Evolutionary conservation across 2,888 invertebrate species (phyloP).

Genomic region (Drosophila bunnanda): DNA sequence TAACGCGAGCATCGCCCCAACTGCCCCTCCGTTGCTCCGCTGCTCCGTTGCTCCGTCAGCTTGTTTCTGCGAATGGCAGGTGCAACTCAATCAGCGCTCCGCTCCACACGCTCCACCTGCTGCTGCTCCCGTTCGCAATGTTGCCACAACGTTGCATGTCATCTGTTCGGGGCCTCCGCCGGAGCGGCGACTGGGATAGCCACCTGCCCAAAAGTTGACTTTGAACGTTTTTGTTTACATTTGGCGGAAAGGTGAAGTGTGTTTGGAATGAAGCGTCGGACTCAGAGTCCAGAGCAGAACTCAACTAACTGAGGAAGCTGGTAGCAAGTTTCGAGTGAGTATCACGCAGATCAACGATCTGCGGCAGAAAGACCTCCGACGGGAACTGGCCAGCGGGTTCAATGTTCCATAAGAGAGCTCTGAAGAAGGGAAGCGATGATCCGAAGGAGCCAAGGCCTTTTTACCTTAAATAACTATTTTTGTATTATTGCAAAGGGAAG

Average conservation of each 20-base stretch:
- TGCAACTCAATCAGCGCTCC: constrained; percentile 79
- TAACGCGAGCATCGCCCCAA: constrained; percentile 66
- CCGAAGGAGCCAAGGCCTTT: constrained; percentile 1
- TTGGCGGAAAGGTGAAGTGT: constrained; percentile 51
- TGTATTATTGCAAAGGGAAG: neutral
- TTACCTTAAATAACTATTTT: neutral
- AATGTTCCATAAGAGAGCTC: constrained; percentile 33
- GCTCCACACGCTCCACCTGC: constrained; percentile 20
- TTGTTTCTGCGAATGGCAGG: constrained; percentile 81
- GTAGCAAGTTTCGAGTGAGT: constrained; percentile 62
- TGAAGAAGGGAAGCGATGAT: constrained; percentile 31
- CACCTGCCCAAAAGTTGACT: constrained; percentile 59
- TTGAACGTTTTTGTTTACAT: constrained; percentile 53
- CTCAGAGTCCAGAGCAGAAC: constrained; percentile 44
- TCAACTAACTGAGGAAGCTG: constrained; percentile 76
- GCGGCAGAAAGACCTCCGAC: constrained; percentile 34
- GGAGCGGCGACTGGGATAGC: constrained; percentile 34
- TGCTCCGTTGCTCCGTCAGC: constrained; percentile 44
- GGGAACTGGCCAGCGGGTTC: constrained; percentile 26
- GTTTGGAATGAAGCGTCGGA: constrained; percentile 45
- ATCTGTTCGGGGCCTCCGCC: constrained; percentile 36
- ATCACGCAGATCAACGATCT: constrained; percentile 78
- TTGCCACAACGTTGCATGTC: constrained; percentile 60
- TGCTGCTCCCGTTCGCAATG: constrained; percentile 13
- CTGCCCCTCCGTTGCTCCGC: constrained; percentile 12